Base-by-base conservation (phyloP, 2,113 vertebrate genomes). In the Collichthys lucidus region DNA sequence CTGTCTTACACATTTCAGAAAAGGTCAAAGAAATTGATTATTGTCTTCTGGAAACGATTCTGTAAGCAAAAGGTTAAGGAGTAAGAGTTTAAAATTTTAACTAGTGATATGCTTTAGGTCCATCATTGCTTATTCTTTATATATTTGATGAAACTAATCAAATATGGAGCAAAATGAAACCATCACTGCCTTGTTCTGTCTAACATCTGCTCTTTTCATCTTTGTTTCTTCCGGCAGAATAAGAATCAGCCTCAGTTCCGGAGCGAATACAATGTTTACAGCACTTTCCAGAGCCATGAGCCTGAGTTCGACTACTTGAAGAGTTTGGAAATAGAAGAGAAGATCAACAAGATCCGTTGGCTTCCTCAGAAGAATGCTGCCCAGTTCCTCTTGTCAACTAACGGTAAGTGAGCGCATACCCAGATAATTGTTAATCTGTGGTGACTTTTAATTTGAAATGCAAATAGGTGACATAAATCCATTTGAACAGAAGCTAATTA, bases 261-360 rank as follows among this genome's bases (percentile, higher is more conserved):
- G 88, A 97, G 98, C 89, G 98, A 99, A 94, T 99, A 98, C 93
- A 99, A 98, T 94, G 98, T 99, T 96, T 99, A 99, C 96, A 99
- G 98, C 96, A 99, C 98, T 94, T 99, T 99, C 95, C 98, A 99
- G 96, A 99, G 98, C 95, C 98, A 99, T 80, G 98, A 99, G 94
- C 98, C 98, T 62, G 98, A 99, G 92, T 99, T 99, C 80, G 98
- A 99, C 96, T 99, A 99, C 96, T 96, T 99, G 95, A 99, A 99
- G 96, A 99, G 98, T 94, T 96, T 99, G 96, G 98, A 99, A 96
- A 99, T 99, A 77, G 98, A 99, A 95, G 98, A 99, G 90, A 99
- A 99, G 95, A 98, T 99, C 95, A 99, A 99, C 94, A 99, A 99
- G 95, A 99, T 99, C 87, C 97, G 98, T 92, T 99, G 97, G 98